Base-by-base conservation (phyloP, 35 echinoderm and acorn worm species). In the Chiridota heheva region DNA sequence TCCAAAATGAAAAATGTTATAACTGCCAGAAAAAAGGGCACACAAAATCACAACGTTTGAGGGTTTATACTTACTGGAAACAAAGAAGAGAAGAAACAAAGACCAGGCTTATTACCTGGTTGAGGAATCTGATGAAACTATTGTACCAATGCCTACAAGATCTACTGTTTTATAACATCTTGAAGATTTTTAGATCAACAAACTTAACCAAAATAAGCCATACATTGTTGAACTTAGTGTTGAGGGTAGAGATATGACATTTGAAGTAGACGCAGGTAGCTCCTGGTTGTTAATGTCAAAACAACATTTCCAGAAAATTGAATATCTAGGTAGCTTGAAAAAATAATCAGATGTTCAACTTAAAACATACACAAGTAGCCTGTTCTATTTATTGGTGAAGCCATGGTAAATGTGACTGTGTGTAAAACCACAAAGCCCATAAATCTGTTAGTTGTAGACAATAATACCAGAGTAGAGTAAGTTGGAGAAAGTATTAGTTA, bases 21-120 rank as follows among this genome's bases (percentile, higher is more conserved):
- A 65, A 65, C 2, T 64, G 77, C 46, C 55, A 80, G 3, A 63
- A 63, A 44, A 80, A 60, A 44, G 58, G 77, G 34, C 77, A 80
- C 31, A 64, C 60, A 0, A 61, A 80, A 41, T 63, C 35, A 63
- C 36, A 61, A 18, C 64, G 47, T 51, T 27, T 56, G 48, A 76
- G 36, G 51, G 31, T 53, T 22, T 22, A 51, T 10, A 22, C 10
- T 10, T 22, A 51, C 10, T 12, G 47, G 47, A 10, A 12, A 36
- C 40, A 58, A 77, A 58, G 27, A 12, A 77, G 1, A 15, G 12
- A 2, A 53, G 45, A 31, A 34, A 49, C 18, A 36, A 7, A 5
- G 30, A 31, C 37, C 29, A 51, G 45, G 45, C 73, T 33, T 34
- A 58, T 20, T 28, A 77, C 37, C 28, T 56, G 29, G 7, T 43